phyloP scores from a whole-genome alignment of 2,113 vertebrate species.

The Elephantulus edwardii region DNA sequence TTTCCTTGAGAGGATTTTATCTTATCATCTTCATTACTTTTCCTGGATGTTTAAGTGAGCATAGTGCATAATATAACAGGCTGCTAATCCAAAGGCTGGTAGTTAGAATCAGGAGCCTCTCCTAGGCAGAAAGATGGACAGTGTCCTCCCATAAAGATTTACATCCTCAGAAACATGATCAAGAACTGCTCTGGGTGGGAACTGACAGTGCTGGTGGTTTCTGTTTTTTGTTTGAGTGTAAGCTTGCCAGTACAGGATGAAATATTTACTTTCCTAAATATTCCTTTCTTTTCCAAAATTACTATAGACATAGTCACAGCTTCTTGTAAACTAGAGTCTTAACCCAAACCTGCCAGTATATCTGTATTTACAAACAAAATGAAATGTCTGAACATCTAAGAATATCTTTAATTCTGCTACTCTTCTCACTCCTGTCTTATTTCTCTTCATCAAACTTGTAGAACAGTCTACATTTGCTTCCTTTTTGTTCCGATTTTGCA shows the following conservation, averaged over 20 bases:
- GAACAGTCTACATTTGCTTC: not conserved
- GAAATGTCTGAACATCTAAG: not conserved
- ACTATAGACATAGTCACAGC: not conserved
- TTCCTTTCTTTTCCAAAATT: not conserved
- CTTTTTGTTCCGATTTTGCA: not conserved
- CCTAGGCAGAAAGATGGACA: too few species aligned
- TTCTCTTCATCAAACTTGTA: not conserved
- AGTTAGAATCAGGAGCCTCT: too few species aligned
- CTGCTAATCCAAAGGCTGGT: too few species aligned
- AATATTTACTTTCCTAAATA: constrained; percentile 15
- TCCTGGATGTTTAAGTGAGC: not conserved
- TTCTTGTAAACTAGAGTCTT: not conserved
- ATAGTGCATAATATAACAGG: too few species aligned
- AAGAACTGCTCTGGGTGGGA: not conserved
- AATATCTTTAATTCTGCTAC: not conserved
- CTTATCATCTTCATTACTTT: not conserved
- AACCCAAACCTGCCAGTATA: not conserved
- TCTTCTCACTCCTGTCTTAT: not conserved
- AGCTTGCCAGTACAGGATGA: too few species aligned
- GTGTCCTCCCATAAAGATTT: too few species aligned
- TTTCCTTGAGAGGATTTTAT: not conserved
- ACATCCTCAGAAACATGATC: too few species aligned
- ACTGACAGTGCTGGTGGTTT: not conserved
- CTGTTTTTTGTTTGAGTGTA: too few species aligned
- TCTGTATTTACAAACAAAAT: not conserved